These are phyloP conservation scores for Callosobruchus maculatus DNA, from an alignment of 2,888 invertebrate species.

Conservation along the genomic window DNA sequence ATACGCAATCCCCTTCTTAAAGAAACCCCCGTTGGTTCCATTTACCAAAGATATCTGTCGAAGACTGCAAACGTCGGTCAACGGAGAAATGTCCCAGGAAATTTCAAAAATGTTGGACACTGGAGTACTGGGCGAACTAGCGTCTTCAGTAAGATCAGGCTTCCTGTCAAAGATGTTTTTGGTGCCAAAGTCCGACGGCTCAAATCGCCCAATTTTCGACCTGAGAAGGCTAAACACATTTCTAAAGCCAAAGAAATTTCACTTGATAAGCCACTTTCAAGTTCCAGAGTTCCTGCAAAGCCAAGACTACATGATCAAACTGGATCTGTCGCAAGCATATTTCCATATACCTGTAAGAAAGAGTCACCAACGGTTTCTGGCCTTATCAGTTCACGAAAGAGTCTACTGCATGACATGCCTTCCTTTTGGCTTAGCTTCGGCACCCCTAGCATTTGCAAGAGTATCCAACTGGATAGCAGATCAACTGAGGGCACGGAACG, in stretches of 20 bases:
- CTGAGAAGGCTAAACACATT: slow-evolving; percentile 2
- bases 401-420: slow-evolving; percentile 20
- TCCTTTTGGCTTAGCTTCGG: slow-evolving; percentile 30
- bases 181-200: slow-evolving; percentile 7
- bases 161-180: not conserved
- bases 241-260: not conserved
- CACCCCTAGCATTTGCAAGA: slow-evolving; percentile 24
- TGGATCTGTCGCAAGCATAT: slow-evolving; percentile 24
- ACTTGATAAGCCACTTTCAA: slow-evolving; percentile 8
- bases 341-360: not conserved
- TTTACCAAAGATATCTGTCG: not conserved
- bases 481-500: slow-evolving; percentile 14
- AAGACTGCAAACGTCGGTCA: not conserved
- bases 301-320: slow-evolving; percentile 17
- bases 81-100: slow-evolving; percentile 3
- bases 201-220: slow-evolving; percentile 15
- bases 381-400: slow-evolving; percentile 7
- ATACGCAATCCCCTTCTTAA: not conserved
- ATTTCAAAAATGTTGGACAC: not conserved
- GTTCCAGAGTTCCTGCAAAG: slow-evolving; percentile 22
- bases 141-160: slow-evolving; percentile 8
- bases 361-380: slow-evolving; percentile 16
- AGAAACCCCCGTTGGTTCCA: not conserved
- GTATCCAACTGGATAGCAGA: slow-evolving; percentile 28
- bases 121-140: not conserved